These are phyloP conservation scores for Tipula confusa DNA, from an alignment of 2,888 invertebrate species.

Conservation along the genomic window DNA sequence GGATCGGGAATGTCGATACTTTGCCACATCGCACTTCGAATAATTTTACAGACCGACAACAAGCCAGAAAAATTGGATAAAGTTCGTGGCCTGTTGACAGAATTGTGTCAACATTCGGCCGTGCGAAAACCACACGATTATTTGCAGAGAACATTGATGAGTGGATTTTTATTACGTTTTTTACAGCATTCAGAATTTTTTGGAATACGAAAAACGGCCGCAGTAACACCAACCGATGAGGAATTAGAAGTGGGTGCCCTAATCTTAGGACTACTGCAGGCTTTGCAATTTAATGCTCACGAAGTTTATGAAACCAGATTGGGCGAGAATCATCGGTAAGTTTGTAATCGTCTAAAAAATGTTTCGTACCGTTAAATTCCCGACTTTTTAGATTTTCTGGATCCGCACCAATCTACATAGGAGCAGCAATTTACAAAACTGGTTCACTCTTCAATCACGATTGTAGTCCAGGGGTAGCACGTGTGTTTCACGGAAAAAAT, in stretches of 20 bases:
- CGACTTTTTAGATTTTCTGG: slow-evolving; percentile 45
- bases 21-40: slow-evolving; percentile 67
- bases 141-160: slow-evolving; percentile 71
- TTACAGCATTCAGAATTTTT: slow-evolving; percentile 67
- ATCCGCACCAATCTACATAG: slow-evolving; percentile 57
- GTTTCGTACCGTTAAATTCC: background rate
- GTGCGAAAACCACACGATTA: slow-evolving; percentile 63
- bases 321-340: slow-evolving; percentile 51
- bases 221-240: slow-evolving; percentile 51
- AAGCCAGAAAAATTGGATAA: slow-evolving; percentile 45
- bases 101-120: slow-evolving; percentile 62
- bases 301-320: slow-evolving; percentile 69
- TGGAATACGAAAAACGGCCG: slow-evolving; percentile 49
- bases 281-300: slow-evolving; percentile 81
- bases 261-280: slow-evolving; percentile 65
- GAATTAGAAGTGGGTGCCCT: slow-evolving; percentile 61
- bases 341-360: background rate
- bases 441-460: slow-evolving; percentile 80
- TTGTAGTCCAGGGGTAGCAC: slow-evolving; percentile 72
- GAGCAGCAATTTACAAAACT: slow-evolving; percentile 70
- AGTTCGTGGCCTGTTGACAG: slow-evolving; percentile 55
- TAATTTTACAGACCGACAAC: slow-evolving; percentile 66
- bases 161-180: slow-evolving; percentile 67
- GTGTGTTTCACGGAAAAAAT: slow-evolving; percentile 69
- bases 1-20: slow-evolving; percentile 78